Evolutionary conservation across 2,113 vertebrate genomes (phyloP).

Genomic region (Tor tambroides): DNA sequence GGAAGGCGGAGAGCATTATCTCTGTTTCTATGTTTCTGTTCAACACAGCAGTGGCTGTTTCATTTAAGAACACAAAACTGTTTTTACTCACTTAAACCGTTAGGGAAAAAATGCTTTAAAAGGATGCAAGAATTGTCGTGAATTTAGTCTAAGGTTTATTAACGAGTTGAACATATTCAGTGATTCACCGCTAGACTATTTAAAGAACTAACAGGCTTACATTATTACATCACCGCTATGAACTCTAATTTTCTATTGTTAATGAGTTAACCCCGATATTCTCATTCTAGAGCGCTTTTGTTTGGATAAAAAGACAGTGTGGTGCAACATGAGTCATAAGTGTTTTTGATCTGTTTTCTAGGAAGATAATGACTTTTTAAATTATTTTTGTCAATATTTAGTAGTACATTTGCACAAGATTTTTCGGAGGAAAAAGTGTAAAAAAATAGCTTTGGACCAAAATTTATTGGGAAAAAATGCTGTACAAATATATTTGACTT

Average conservation of each 20-base stretch:
- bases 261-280: background rate
- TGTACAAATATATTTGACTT: too few relatives aligned
- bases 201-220: background rate
- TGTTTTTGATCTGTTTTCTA: background rate
- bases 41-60: conserved; percentile 6
- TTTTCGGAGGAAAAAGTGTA: too few relatives aligned
- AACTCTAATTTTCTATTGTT: background rate
- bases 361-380: background rate
- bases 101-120: background rate
- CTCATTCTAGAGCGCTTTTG: background rate
- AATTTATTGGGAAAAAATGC: too few relatives aligned
- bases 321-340: background rate
- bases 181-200: background rate
- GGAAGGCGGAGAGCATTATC: background rate
- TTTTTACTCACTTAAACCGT: background rate
- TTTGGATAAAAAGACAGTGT: background rate
- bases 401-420: too few relatives aligned
- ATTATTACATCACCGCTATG: background rate
- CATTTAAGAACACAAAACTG: background rate
- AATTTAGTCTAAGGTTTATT: background rate
- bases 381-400: background rate
- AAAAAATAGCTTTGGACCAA: too few relatives aligned
- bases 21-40: conserved; percentile 18
- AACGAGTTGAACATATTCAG: background rate
- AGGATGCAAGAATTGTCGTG: background rate